These are phyloP conservation scores for Eueremaeus valkanovi DNA, from an alignment of 2,888 invertebrate species.

Conservation along the genomic window DNA sequence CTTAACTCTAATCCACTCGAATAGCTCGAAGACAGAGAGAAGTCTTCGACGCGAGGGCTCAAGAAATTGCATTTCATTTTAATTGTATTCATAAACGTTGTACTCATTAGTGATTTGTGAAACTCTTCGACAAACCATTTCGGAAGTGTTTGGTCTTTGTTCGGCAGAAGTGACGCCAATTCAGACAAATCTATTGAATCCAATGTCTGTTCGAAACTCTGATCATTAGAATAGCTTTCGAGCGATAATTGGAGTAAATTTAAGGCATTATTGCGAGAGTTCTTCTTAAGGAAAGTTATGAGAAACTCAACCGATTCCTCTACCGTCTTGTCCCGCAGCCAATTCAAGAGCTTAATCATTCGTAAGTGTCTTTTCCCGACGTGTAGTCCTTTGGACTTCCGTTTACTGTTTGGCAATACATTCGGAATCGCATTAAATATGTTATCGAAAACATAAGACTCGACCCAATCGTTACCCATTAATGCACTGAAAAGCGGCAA, in stretches of 20 bases:
- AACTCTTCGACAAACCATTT: slow-evolving; percentile 27
- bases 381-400: slow-evolving; percentile 4
- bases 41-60: slow-evolving; percentile 37
- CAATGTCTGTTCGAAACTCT: not conserved
- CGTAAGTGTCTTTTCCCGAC: slow-evolving; percentile 64
- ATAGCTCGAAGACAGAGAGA: slow-evolving; percentile 26
- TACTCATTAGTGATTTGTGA: not conserved
- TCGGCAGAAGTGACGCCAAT: slow-evolving; percentile 7
- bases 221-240: slow-evolving; percentile 23
- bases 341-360: slow-evolving; percentile 67
- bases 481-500: slow-evolving; percentile 71
- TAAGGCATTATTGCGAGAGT: not conserved
- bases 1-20: not conserved
- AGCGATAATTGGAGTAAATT: slow-evolving; percentile 4
- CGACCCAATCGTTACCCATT: slow-evolving; percentile 84
- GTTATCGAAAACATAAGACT: slow-evolving; percentile 48
- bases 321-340: slow-evolving; percentile 68
- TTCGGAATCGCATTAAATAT: slow-evolving; percentile 8
- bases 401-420: not conserved
- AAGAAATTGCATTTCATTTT: slow-evolving; percentile 1
- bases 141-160: slow-evolving; percentile 18
- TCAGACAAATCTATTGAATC: not conserved
- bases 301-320: slow-evolving; percentile 64
- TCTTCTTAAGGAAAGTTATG: slow-evolving; percentile 57
- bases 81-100: not conserved